Conservation (phyloP, 2,113 vertebrate genomes). For the Nettapus auritus region DNA sequence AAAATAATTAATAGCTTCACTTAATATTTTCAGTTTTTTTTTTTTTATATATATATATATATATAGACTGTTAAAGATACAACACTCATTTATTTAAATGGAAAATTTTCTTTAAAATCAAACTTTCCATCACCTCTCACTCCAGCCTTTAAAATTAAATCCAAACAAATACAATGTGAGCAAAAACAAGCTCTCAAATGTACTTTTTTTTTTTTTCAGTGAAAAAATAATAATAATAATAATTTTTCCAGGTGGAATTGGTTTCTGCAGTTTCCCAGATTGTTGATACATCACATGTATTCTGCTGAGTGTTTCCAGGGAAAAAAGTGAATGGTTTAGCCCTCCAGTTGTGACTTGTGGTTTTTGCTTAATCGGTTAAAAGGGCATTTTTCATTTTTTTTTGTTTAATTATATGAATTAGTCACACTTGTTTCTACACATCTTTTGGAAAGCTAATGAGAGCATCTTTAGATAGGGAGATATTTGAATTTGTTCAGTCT, state of each 20-base stretch:
- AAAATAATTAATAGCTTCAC: not conserved
- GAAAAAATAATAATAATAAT: accelerated
- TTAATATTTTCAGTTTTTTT: not conserved
- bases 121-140: not conserved
- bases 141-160: not conserved
- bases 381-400: not conserved
- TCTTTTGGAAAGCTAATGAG: not conserved
- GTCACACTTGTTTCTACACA: not conserved
- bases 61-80: not conserved
- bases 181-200: not conserved
- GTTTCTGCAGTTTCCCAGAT: not conserved
- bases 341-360: not conserved
- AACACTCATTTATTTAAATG: not conserved
- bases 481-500: not conserved
- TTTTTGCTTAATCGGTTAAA: not conserved
- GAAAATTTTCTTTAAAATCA: not conserved
- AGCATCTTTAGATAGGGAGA: not conserved
- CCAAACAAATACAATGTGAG: not conserved
- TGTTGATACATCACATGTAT: not conserved
- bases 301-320: not conserved
- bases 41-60: too few species aligned
- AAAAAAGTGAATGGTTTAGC: not conserved
- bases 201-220: not conserved
- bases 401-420: not conserved
- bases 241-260: not conserved